Evolutionary conservation across 2,888 invertebrate species (phyloP), one percentile per base, ranked within the genome.

Genomic region (Ceratothoa steindachneri): DNA sequence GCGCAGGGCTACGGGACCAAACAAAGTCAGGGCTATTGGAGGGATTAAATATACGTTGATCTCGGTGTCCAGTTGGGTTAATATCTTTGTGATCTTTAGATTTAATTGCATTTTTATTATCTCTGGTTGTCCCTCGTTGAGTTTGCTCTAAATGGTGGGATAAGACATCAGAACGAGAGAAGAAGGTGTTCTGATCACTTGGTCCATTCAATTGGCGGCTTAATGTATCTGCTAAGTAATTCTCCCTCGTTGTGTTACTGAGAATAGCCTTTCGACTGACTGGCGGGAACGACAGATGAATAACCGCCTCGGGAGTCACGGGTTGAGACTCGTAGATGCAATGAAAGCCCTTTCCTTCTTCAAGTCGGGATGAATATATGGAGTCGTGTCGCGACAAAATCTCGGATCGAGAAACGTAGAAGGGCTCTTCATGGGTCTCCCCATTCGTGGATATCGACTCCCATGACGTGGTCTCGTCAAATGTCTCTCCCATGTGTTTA

Each of bases 331-430:
- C 60, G 60, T 60, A 60, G 9, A 60, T 60, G 15, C 15, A 5
- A 9, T 41, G 41, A 15, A 41, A 41, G 41, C 15, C 41, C 41
- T 41, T 41, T 41, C 7, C 41, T 41, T 15, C 15, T 15, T 41
- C 41, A 5, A 41, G 15, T 24, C 65, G 64, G 30, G 75, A 72
- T 15, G 31, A 30, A 31, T 72, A 72, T 4, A 53, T 65, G n/a
- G 72, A 73, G 30, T 77, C 75, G 12, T 74, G 67, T n/a, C 69
- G 64, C 3, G 77, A 72, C 52, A 80, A 30, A 22, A 81, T 80
- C 66, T 79, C 75, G 12, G 81, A 75, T n/a, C 81, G 78, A n/a
- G 81, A 81, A 22, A 81, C 74, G 64, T 77, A 80, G 9, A 77
- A 74, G 27, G 75, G 79, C 24, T 74, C 75, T 22, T 74, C 69